Base-by-base conservation (phyloP, 2,113 vertebrate genomes). In the Chaetorhynchus papuensis region DNA sequence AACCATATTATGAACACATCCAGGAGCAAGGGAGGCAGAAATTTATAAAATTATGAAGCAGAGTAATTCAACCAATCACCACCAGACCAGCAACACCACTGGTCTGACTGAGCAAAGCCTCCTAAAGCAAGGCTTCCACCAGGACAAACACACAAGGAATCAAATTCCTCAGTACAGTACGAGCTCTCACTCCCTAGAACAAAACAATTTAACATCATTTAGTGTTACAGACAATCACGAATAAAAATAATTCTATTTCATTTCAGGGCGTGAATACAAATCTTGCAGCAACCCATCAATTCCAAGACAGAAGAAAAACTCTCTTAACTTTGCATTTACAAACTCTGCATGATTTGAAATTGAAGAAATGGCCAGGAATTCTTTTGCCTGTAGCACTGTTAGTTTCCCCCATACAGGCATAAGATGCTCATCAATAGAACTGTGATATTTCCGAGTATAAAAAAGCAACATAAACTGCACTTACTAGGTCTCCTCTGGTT, bases 401-500 rank as follows among this genome's bases (percentile, higher is more conserved):
- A 76, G 70, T 78, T 95, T 95, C 82, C 65, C 65, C 83, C 70
- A 66, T 66, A 64, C 23, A 90, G 80, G 53, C 89, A 90, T 89
- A 94, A 96, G 89, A 88, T 84, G 68, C 84, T 96, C 95, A 96
- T 97, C 96, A 96, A 96, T 94, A 96, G 94, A 96, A 95, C 95
- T 89, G 94, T 82, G 86, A 78, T 94, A 97, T 95, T 94, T 95
- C 85, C 27, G 20, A 94, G 95, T 68, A 68, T 83, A 96, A 89
- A 97, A 94, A 92, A 76, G 45, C 5, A 70, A 77, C 68, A 96
- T 65, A 92, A 96, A 96, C 94, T 91, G 69, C 23, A 1, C 83
- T 96, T 89, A 64, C 93, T 74, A 94, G 94, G 94, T 97, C 94
- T 97, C 93, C 94, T 97, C 92, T 96, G 90, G 92, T 95, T 97